phyloP scores from a whole-genome alignment of 2,888 invertebrate species.

The Perithous albicinctus region DNA sequence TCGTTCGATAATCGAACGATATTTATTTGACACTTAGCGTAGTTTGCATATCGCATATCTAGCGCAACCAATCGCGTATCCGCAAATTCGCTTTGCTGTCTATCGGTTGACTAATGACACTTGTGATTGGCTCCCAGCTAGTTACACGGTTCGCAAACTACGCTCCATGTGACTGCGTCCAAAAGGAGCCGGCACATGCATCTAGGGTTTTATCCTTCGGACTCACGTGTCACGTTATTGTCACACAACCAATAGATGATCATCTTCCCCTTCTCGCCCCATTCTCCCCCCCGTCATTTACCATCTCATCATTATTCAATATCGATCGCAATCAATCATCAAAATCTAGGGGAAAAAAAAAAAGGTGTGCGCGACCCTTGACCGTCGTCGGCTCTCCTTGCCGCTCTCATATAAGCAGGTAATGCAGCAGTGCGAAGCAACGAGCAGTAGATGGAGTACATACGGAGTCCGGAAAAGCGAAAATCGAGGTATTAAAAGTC shows the following conservation, averaged over 20 bases:
- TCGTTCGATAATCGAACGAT: too few relatives aligned
- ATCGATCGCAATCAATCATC: constrained; percentile 28
- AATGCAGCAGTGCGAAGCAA: not conserved
- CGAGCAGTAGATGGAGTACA: not conserved
- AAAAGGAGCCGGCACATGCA: too few relatives aligned
- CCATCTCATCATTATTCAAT: not conserved
- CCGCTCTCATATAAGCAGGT: not conserved
- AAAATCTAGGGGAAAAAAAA: not conserved
- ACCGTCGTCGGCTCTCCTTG: not conserved
- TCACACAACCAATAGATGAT: constrained; percentile 6
- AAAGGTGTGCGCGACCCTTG: constrained; percentile 5
- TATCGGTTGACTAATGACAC: too few relatives aligned
- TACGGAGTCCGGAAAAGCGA: not conserved
- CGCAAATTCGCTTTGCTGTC: too few relatives aligned
- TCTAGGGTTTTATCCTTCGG: too few relatives aligned
- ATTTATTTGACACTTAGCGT: too few relatives aligned
- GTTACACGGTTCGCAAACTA: too few relatives aligned
- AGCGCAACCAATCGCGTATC: too few relatives aligned
- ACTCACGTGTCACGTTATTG: constrained; percentile 13
- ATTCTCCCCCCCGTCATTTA: not conserved
- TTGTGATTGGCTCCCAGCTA: too few relatives aligned
- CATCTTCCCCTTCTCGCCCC: not conserved
- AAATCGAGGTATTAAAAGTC: constrained; percentile 3
- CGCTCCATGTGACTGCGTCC: too few relatives aligned
- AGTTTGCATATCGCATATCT: too few relatives aligned